Conservation (phyloP, 2,888 invertebrate genomes). For the Lepidochitona cinerea region DNA sequence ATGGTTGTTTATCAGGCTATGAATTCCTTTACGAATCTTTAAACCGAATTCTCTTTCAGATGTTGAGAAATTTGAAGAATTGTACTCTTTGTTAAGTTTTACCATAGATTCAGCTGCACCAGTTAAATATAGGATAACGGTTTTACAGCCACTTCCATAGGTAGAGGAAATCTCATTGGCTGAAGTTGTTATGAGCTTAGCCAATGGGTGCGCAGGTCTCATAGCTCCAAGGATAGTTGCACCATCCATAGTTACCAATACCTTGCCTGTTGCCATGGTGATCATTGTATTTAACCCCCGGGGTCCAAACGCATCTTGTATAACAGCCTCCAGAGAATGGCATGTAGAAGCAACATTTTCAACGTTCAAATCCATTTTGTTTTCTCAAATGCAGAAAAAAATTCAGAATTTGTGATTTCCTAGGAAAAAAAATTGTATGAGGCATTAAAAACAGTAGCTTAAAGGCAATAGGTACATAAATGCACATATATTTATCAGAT, state of each 20-base stretch:
- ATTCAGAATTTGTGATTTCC: not conserved
- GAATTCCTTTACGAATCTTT: not conserved
- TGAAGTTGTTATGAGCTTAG: constrained; percentile 38
- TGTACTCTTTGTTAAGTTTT: not conserved
- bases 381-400: not conserved
- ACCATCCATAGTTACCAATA: constrained; percentile 42
- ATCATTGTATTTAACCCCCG: constrained; percentile 43
- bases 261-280: constrained; percentile 40
- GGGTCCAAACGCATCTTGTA: constrained; percentile 41
- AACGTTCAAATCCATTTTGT: not conserved
- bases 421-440: not conserved
- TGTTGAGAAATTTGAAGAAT: not conserved
- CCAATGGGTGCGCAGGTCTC: constrained; percentile 49
- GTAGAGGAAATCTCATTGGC: constrained; percentile 22
- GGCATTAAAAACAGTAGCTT: not conserved
- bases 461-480: not conserved
- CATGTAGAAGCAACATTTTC: not conserved
- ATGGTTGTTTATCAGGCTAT: not conserved
- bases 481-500: not conserved
- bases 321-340: not conserved
- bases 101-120: constrained; percentile 25
- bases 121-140: constrained; percentile 38
- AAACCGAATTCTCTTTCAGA: not conserved
- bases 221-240: constrained; percentile 43
- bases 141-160: constrained; percentile 45